phyloP scores from a whole-genome alignment of 92 coral and sea anemone species.

The Epizoanthus stellaris region DNA sequence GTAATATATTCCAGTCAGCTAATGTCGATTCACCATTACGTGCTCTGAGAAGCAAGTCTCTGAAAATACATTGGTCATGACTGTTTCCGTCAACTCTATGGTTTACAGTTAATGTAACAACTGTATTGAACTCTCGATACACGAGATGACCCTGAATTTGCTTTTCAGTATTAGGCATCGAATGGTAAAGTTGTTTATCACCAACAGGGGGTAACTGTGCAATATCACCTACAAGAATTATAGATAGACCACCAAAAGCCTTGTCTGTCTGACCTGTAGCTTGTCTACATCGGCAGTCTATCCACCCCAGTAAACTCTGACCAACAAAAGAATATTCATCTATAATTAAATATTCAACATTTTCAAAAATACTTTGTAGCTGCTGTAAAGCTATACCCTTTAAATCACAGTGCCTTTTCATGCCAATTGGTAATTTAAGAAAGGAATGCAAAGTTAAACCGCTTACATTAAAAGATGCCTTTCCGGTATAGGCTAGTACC shows the following conservation, averaged over 20 bases:
- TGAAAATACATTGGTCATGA: slow-evolving; percentile 45
- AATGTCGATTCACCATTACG: slow-evolving; percentile 71
- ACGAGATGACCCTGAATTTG: slow-evolving; percentile 62
- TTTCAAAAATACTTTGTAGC: slow-evolving; percentile 60
- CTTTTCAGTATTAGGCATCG: slow-evolving; percentile 61
- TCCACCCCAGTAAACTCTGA: slow-evolving; percentile 58
- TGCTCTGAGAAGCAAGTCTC: slow-evolving; percentile 61
- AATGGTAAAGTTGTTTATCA: slow-evolving; percentile 65
- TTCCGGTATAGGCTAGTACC: slow-evolving; percentile 59
- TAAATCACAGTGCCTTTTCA: slow-evolving; percentile 62
- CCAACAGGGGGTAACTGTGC: slow-evolving; percentile 79
- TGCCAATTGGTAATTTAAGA: slow-evolving; percentile 59
- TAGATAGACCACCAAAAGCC: slow-evolving; percentile 49
- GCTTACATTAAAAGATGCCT: slow-evolving; percentile 64
- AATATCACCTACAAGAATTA: slow-evolving; percentile 67
- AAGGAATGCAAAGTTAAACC: slow-evolving; percentile 63
- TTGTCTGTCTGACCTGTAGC: slow-evolving; percentile 9
- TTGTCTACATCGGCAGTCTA: slow-evolving; percentile 56
- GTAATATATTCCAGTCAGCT: slow-evolving; percentile 64
- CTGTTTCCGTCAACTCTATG: slow-evolving; percentile 71
- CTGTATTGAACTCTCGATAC: slow-evolving; percentile 67
- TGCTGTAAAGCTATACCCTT: slow-evolving; percentile 72
- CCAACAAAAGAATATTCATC: slow-evolving; percentile 58
- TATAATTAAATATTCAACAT: slow-evolving; percentile 51
- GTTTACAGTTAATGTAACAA: slow-evolving; percentile 64